A percentile compares a stretch with the other conserved stretches of the same genome.
Conservation (phyloP, 2,797 vertebrate species). For the Spinibarbus caldwelli region DNA sequence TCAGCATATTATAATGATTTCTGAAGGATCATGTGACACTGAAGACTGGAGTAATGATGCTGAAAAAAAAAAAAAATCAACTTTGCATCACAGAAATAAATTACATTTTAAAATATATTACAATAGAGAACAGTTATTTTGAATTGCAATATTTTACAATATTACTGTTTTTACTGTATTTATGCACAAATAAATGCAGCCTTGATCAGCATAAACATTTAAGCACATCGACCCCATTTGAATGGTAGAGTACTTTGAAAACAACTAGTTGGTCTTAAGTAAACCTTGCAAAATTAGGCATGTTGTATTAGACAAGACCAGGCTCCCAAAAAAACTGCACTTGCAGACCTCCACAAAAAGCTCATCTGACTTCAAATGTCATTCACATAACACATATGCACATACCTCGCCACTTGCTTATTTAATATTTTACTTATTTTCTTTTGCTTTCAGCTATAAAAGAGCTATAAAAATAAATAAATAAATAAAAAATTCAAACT, state of each 20-base stretch:
- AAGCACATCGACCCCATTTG: neutral
- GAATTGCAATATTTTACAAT: neutral
- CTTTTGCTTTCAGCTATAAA: neutral
- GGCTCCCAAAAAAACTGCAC: neutral
- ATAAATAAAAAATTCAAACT: neutral
- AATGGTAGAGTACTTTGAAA: neutral
- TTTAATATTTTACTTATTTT: neutral
- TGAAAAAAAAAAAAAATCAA: neutral
- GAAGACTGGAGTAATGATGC: neutral
- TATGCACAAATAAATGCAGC: neutral
- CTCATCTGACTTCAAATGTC: neutral
- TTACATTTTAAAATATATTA: neutral
- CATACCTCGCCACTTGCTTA: neutral
- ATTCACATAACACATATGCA: neutral
- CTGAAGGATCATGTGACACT: neutral
- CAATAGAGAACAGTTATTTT: neutral
- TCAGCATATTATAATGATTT: neutral
- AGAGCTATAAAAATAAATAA: neutral
- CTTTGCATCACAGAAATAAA: neutral
- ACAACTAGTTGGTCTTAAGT: neutral
- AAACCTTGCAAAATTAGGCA: neutral
- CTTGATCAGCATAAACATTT: neutral
- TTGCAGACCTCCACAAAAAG: neutral
- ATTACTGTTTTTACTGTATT: neutral
- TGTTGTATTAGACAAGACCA: neutral